A percentile compares a stretch with the other conserved stretches of the same genome.
These are phyloP conservation scores for Okapia johnstoni DNA, from an alignment of 2,113 vertebrate species.

Conservation along the genomic window DNA sequence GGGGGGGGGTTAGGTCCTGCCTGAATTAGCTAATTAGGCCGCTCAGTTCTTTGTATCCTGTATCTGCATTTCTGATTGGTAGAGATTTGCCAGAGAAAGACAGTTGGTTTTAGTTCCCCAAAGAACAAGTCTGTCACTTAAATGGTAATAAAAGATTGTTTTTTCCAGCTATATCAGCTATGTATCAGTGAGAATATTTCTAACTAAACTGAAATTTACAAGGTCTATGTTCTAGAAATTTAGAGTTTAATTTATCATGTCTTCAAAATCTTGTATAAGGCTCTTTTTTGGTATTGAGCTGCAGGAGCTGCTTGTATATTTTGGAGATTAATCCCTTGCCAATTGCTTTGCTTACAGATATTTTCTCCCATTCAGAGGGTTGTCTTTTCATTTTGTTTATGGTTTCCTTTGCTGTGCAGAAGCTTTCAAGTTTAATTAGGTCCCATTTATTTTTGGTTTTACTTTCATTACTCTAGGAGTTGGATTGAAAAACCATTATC, in stretches of 20 bases:
- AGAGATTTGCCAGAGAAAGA: not conserved
- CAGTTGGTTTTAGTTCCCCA: not conserved
- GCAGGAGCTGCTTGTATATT: not conserved
- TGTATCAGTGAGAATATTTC: not conserved
- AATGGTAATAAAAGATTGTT: not conserved
- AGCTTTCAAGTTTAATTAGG: not conserved
- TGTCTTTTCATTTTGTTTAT: not conserved
- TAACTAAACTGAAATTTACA: not conserved
- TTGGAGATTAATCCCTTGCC: not conserved
- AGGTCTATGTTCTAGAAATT: not conserved
- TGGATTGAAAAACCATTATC: not conserved
- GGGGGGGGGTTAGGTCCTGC: too few species aligned
- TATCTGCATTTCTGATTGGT: not conserved
- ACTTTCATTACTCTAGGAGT: not conserved
- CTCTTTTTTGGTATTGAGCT: not conserved
- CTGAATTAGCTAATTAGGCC: not conserved
- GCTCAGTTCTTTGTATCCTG: not conserved
- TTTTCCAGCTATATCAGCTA: not conserved
- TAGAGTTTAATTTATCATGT: not conserved
- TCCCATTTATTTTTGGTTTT: not conserved
- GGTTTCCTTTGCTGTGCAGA: not conserved
- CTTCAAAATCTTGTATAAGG: not conserved
- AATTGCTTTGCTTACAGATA: not conserved
- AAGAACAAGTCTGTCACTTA: not conserved
- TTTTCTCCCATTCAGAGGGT: not conserved